These are phyloP conservation scores for Rhogogaster chlorosoma DNA, from an alignment of 2,888 invertebrate genomes.

Conservation along the genomic window DNA sequence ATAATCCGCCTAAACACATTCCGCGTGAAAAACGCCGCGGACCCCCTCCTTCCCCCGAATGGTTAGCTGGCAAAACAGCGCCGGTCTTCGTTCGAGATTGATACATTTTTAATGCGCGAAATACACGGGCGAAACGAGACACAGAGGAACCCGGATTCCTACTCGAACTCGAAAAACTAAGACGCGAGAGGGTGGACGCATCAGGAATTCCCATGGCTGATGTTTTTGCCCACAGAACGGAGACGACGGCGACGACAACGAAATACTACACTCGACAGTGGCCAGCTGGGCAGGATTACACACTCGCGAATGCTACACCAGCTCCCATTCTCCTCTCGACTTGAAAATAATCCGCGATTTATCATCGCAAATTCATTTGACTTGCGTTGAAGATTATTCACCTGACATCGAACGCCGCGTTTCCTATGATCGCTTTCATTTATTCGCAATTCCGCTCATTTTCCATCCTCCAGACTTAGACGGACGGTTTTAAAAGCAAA, in stretches of 20 bases:
- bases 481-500: neutral
- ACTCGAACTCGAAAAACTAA: conserved; percentile 17
- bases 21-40: neutral
- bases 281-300: conserved; percentile 25
- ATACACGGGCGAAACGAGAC: conserved; percentile 35
- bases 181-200: conserved; percentile 23
- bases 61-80: neutral
- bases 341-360: neutral
- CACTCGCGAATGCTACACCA: neutral
- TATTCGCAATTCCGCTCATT: neutral
- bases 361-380: neutral
- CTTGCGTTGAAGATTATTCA: neutral
- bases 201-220: conserved; percentile 46
- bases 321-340: neutral
- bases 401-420: neutral
- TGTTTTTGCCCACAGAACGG: conserved; percentile 23
- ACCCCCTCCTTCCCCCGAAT: neutral
- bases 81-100: conserved; percentile 60
- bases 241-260: conserved; percentile 1
- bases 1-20: conserved; percentile 38
- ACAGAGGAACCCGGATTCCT: conserved; percentile 41
- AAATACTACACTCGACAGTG: conserved; percentile 12
- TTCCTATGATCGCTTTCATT: neutral
- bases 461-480: neutral
- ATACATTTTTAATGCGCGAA: conserved; percentile 71